Evolutionary conservation across 2,888 invertebrate genomes (phyloP), one percentile per base, ranked within the genome.

Genomic region (Cephus pulcher): DNA sequence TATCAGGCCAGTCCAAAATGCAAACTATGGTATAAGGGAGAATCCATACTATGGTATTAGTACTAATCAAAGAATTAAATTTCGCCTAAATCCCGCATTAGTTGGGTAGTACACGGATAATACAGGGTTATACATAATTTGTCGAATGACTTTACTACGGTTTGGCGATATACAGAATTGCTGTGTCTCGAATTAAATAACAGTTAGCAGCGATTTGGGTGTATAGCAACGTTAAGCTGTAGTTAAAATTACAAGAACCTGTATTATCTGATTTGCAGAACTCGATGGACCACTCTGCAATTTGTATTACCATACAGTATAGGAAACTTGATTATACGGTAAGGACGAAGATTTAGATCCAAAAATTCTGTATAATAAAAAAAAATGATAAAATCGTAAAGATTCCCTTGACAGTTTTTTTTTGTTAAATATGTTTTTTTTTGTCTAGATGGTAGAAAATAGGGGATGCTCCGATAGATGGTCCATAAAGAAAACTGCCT

Each of bases 121-220:
- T 80, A 73, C 80, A 79, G 80, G 81, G 82, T 82, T 81, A 82
- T 82, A 84, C 86, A 87, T 86, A 86, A 87, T 87, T 87, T 87
- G 87, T 86, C 87, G 82, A 84, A 85, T 83, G 85, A 81, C 81
- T 79, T 81, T 78, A 75, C 75, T 56, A 56, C 23, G 23, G 56
- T 56, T 56, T 56, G 56, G 23, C 56, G 56, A 23, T 56, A 6
- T 9, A 56, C 56, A 23, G 56, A 56, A 56, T 56, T 23, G 56
- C 56, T 56, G 23, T 23, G 56, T 56, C 56, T 23, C 23, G 23
- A 23, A 56, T 56, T 56, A 23, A 56, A 56, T 56, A 56, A 56
- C 56, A 56, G 56, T 56, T 23, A 23, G 56, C 56, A 56, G 23
- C 0, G 6, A 56, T 56, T 56, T 23, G 15, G 23, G 23, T 56